phyloP scores from a whole-genome alignment of 2,888 invertebrate species.

The Acanthopleura granulata region DNA sequence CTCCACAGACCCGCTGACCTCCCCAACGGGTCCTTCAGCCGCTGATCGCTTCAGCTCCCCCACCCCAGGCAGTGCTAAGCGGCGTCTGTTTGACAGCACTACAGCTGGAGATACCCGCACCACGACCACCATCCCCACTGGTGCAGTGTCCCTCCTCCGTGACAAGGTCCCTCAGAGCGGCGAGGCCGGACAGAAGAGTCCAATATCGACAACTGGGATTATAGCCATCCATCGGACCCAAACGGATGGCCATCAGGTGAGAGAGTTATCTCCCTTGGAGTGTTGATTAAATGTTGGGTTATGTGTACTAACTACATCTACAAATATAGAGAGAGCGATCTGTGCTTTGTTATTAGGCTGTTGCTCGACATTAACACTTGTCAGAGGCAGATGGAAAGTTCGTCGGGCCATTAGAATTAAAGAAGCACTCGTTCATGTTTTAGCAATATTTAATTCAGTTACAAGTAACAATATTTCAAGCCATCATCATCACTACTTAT shows the following conservation, averaged over 20 bases:
- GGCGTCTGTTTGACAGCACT: slow-evolving; percentile 62
- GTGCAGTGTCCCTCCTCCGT: slow-evolving; percentile 10
- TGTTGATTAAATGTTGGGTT: too few species aligned
- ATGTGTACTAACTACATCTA: too few species aligned
- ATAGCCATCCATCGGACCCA: slow-evolving; percentile 58
- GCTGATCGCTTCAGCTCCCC: slow-evolving; percentile 65
- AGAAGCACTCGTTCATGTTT: too few species aligned
- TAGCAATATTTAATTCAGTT: too few species aligned
- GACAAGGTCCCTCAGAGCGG: slow-evolving; percentile 18
- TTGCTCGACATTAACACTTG: too few species aligned
- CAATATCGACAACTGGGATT: slow-evolving; percentile 25
- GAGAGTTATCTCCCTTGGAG: neutral
- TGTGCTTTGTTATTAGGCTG: too few species aligned
- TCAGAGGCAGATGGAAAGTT: too few species aligned
- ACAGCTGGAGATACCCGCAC: slow-evolving; percentile 12
- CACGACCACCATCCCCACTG: neutral
- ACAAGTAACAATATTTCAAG: too few species aligned
- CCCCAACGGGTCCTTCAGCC: slow-evolving; percentile 59
- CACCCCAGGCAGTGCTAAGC: slow-evolving; percentile 65
- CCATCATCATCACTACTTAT: too few species aligned
- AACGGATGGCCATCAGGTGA: slow-evolving; percentile 62
- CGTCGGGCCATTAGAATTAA: too few species aligned
- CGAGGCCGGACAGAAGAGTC: slow-evolving; percentile 5
- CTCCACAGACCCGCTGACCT: slow-evolving; percentile 47
- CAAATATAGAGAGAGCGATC: too few species aligned